Conservation (phyloP, 2,113 vertebrate genomes). For the Eira barbara region DNA sequence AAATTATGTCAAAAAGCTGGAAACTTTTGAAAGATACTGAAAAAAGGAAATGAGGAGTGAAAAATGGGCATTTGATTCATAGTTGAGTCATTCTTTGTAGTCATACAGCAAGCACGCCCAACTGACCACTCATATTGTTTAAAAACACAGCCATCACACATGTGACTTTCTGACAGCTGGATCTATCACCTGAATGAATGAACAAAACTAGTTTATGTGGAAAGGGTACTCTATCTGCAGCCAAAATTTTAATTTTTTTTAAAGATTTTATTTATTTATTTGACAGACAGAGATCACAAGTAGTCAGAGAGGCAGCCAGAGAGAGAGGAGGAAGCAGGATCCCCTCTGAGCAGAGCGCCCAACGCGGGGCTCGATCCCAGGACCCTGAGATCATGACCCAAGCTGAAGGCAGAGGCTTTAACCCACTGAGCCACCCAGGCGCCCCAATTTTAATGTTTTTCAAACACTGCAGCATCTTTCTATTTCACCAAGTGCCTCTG, state of each 20-base stretch:
- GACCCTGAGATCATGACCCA: too few relatives aligned
- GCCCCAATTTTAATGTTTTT: not conserved
- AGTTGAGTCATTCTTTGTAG: slow-evolving; percentile 22
- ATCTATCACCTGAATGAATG: not conserved
- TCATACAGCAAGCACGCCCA: not conserved
- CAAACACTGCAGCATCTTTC: not conserved
- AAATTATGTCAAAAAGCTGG: slow-evolving; percentile 30
- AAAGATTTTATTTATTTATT: too few relatives aligned
- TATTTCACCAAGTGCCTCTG: not conserved
- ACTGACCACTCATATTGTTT: not conserved
- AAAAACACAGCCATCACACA: not conserved
- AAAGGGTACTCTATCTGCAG: not conserved
- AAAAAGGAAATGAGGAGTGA: not conserved
- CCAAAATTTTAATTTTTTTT: not conserved
- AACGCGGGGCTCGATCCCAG: too few relatives aligned
- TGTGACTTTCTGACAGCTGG: not conserved
- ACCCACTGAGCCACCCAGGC: too few relatives aligned
- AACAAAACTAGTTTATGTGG: not conserved
- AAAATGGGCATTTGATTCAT: not conserved
- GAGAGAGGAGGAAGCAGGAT: too few relatives aligned
- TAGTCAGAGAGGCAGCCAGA: too few relatives aligned
- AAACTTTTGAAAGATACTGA: not conserved
- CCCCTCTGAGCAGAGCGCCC: too few relatives aligned
- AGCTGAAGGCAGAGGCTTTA: too few relatives aligned
- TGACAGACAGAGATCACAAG: too few relatives aligned